These are phyloP conservation scores for Homalodisca vitripennis DNA, from an alignment of 1,140 invertebrate species.

Conservation along the genomic window DNA sequence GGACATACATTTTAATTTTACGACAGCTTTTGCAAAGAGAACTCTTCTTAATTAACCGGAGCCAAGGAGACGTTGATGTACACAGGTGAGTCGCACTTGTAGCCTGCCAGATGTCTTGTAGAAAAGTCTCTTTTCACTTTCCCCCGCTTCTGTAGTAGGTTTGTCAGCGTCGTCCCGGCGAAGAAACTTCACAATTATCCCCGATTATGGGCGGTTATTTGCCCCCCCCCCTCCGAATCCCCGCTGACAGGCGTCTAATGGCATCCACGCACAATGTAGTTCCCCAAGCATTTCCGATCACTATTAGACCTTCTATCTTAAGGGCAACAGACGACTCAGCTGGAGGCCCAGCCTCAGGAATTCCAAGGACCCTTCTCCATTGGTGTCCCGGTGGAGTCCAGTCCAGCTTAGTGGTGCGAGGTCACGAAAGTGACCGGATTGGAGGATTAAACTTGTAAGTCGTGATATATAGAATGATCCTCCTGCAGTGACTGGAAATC, in stretches of 20 bases:
- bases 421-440: too few relatives aligned
- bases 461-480: too few relatives aligned
- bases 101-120: neutral
- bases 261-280: neutral
- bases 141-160: neutral
- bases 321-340: neutral
- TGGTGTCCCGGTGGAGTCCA: too few relatives aligned
- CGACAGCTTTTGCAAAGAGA: neutral
- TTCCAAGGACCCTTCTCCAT: too few relatives aligned
- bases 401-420: too few relatives aligned
- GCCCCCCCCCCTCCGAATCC: neutral
- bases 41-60: neutral
- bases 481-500: too few relatives aligned
- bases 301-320: neutral
- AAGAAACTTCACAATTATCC: neutral
- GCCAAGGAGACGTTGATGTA: neutral
- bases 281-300: neutral
- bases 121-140: neutral
- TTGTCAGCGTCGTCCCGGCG: neutral
- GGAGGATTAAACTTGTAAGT: too few relatives aligned
- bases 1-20: neutral
- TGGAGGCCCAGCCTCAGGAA: neutral
- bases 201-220: neutral
- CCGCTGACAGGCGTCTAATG: neutral
- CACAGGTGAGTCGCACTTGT: neutral